phyloP scores from a whole-genome alignment of 2,113 vertebrate genomes.

The Rhombomys opimus region DNA sequence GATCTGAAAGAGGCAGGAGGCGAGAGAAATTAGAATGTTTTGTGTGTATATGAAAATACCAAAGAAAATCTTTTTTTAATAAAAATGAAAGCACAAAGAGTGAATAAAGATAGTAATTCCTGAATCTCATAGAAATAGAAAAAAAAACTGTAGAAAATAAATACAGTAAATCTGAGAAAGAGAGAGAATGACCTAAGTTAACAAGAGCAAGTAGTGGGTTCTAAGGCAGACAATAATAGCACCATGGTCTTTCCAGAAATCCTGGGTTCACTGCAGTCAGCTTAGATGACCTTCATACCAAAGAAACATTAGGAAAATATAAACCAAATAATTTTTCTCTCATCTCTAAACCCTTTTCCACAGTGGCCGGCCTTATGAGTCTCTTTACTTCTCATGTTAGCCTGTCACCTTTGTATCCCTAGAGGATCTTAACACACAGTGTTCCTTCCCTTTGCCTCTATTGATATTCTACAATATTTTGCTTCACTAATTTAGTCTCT shows the following conservation, averaged over 20 bases:
- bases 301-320: not conserved
- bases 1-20: too few species aligned
- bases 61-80: not conserved
- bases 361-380: not conserved
- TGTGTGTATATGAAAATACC: not conserved
- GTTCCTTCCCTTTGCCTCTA: not conserved
- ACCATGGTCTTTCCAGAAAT: not conserved
- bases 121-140: not conserved
- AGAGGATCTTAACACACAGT: not conserved
- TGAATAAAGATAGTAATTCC: slow-evolving; percentile 1
- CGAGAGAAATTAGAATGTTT: not conserved
- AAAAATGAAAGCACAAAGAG: not conserved
- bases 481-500: not conserved
- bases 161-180: not conserved
- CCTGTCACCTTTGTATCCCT: not conserved
- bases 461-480: not conserved
- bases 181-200: not conserved
- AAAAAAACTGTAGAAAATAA: not conserved
- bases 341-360: not conserved
- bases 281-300: not conserved
- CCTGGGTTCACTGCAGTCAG: fast-evolving
- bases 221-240: not conserved
- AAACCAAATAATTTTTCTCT: not conserved
- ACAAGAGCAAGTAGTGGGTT: not conserved
- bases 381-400: not conserved